A percentile compares a stretch with the other conserved stretches of the same genome.
Evolutionary conservation across 2,888 invertebrate genomes (phyloP).

Genomic region (Aspidiotus rigidus): DNA sequence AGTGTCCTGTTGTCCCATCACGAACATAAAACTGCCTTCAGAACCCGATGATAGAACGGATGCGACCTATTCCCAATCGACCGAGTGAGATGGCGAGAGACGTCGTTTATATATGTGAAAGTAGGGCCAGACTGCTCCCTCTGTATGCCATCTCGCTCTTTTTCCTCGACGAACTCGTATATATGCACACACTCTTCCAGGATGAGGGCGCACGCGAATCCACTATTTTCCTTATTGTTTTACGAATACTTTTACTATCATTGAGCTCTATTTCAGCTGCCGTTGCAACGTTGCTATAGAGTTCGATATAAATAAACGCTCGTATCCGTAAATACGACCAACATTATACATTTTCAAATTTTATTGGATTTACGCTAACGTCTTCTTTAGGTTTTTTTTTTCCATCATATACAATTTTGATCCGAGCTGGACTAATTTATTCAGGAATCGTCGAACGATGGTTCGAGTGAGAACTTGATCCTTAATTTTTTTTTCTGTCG

Average conservation of each 20-base stretch:
- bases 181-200: slow-evolving; percentile 4
- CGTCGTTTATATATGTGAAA: neutral
- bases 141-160: neutral
- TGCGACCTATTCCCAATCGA: slow-evolving; percentile 27
- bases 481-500: too few relatives aligned
- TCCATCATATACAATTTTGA: too few relatives aligned
- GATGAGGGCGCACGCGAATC: neutral
- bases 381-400: neutral
- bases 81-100: slow-evolving; percentile 2
- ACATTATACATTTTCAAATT: slow-evolving; percentile 11
- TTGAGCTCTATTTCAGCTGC: too few relatives aligned
- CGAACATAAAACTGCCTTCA: slow-evolving; percentile 33
- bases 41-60: slow-evolving; percentile 32
- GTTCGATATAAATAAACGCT: neutral
- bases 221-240: slow-evolving; percentile 33
- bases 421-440: too few relatives aligned
- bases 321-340: slow-evolving; percentile 5
- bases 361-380: slow-evolving; percentile 3
- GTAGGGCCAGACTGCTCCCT: too few relatives aligned
- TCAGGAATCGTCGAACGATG: too few relatives aligned
- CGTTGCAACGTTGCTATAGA: neutral
- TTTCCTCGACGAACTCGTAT: neutral
- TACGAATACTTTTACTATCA: slow-evolving; percentile 1
- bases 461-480: too few relatives aligned
- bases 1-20: slow-evolving; percentile 32